Evolutionary conservation across 2,797 vertebrate genomes (phyloP).

Genomic region (Acanthurus lineatus): DNA sequence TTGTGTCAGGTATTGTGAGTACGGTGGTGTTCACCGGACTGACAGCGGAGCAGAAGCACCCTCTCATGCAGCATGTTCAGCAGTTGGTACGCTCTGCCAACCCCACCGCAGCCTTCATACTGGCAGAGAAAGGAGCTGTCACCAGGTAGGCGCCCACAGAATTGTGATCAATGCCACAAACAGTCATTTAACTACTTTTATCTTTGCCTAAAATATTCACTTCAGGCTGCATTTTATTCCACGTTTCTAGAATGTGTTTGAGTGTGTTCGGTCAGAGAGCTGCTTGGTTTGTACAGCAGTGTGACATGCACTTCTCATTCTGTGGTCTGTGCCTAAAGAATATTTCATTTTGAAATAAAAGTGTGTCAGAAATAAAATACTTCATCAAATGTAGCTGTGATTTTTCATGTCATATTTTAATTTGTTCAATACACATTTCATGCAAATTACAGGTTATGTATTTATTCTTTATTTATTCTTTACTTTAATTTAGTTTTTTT

Average conservation of each 20-base stretch:
- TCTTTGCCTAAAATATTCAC: slow-evolving; percentile 51
- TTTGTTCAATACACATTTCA: background rate
- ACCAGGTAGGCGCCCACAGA: slow-evolving; percentile 86
- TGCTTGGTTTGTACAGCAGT: background rate
- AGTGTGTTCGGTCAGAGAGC: slow-evolving; percentile 30
- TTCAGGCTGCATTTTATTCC: slow-evolving; percentile 29
- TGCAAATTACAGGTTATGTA: background rate
- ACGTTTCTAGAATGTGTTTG: slow-evolving; percentile 25
- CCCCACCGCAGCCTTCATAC: slow-evolving; percentile 90
- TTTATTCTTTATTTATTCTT: background rate
- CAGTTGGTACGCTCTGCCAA: slow-evolving; percentile 93
- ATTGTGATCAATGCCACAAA: slow-evolving; percentile 64
- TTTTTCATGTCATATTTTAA: background rate
- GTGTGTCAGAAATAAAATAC: too few species aligned
- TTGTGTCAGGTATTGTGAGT: slow-evolving; percentile 91
- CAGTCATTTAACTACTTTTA: slow-evolving; percentile 58
- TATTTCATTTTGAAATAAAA: background rate
- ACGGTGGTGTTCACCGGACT: slow-evolving; percentile 93
- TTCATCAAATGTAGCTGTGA: too few species aligned
- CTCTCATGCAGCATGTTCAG: slow-evolving; percentile 90
- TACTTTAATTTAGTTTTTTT: background rate
- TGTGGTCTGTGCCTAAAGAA: background rate
- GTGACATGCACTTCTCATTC: slow-evolving; percentile 6
- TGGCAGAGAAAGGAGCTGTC: slow-evolving; percentile 92
- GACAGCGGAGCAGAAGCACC: slow-evolving; percentile 89